These are phyloP conservation scores for Anthoscopus minutus DNA, from an alignment of 2,113 vertebrate species.

Conservation along the genomic window DNA sequence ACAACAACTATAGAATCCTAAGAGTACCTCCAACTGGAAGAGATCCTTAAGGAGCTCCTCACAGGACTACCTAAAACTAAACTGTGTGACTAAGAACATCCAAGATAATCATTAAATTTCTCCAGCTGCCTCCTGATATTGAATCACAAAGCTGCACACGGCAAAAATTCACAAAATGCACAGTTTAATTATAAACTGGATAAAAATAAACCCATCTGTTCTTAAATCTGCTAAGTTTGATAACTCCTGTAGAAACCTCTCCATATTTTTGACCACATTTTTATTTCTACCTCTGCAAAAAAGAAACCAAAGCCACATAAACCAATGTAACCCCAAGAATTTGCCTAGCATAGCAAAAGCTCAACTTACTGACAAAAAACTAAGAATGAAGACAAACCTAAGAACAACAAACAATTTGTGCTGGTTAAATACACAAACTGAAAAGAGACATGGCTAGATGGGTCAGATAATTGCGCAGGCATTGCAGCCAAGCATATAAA, in stretches of 20 bases:
- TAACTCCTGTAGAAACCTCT: not conserved
- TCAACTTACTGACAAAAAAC: not conserved
- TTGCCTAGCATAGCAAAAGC: not conserved
- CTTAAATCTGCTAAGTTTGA: not conserved
- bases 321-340: not conserved
- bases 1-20: not conserved
- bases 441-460: not conserved
- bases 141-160: not conserved
- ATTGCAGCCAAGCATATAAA: not conserved
- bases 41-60: not conserved
- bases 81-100: not conserved
- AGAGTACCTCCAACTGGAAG: not conserved
- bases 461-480: not conserved
- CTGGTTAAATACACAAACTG: not conserved
- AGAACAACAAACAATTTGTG: not conserved
- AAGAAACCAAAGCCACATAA: not conserved
- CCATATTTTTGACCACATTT: not conserved
- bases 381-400: not conserved
- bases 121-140: not conserved
- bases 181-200: not conserved
- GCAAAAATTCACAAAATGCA: not conserved
- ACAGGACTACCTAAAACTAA: not conserved
- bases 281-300: not conserved
- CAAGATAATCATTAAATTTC: not conserved
- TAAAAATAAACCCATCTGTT: not conserved